Evolutionary conservation across 2,113 vertebrate species (phyloP), one percentile per base, ranked within the genome.

Genomic region (Sialia sialis): DNA sequence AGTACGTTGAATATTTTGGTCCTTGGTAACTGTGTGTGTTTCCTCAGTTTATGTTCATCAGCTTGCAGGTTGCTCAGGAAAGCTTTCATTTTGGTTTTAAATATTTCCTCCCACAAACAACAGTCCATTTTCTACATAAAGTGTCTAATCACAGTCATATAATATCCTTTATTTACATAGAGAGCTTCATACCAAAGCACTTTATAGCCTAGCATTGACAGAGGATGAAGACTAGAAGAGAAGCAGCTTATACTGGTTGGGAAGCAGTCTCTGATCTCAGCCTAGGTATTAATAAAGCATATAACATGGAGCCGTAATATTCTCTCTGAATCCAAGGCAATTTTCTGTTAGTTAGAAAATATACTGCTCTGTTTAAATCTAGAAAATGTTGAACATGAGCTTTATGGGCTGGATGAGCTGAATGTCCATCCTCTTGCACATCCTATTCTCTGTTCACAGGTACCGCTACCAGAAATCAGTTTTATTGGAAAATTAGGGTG

Each of bases 1-100:
- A 76, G 91, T 80, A 84, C 75, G 59, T 84, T 62, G 60, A 66
- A 30, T 96, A 75, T 89, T 91, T 93, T 76, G 46, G 44, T 89
- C 52, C 69, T 59, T 59, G 30, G 74, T 94, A 93, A 90, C 62
- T 54, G 19, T 34, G 8, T 90, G 25, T 90, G 16, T 75, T 89
- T 94, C 93, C 62, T 72, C 58, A 44, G 16, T 43, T 39, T 29
- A 30, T 81, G 39, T 66, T 72, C 38, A 62, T 91, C 77, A 95
- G 39, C 39, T 56, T 63, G 51, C 27, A 64, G 54, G 64, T 13
- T 16, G 55, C 84, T 69, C 51, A 30, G 29, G 30, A 83, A 73
- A 63, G 56, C 36, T 86, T 66, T 64, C 3, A 39, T 62, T 81
- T 72, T 73, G 41, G 13, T 43, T 72, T 94, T 95, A 68, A 36